Conservation (phyloP, 2,888 invertebrate genomes). For the Dromius quadrimaculatus region DNA sequence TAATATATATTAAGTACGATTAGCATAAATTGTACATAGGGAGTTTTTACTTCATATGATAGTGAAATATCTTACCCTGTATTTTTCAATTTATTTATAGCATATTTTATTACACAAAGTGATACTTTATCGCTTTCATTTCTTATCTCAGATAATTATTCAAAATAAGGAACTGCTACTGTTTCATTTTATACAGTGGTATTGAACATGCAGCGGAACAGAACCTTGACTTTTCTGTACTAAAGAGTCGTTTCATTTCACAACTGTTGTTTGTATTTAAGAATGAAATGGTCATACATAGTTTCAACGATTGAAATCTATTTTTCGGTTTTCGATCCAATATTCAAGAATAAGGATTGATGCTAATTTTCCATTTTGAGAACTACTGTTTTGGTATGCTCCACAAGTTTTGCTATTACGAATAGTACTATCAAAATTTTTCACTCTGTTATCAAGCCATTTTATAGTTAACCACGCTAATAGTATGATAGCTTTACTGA, state of each 20-base stretch:
- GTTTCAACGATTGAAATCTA: no score
- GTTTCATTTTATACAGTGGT: no score
- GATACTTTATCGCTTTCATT: conserved; percentile 8
- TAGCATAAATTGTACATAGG: conserved; percentile 23
- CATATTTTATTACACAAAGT: conserved; percentile 13
- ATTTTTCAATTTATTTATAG: conserved; percentile 23
- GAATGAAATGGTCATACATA: no score
- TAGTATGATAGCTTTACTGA: no score
- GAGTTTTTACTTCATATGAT: conserved; percentile 3
- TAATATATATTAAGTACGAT: conserved; percentile 21
- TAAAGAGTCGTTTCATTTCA: no score
- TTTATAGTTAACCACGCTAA: conserved; percentile 2
- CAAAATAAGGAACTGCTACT: conserved; percentile 10
- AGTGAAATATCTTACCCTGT: conserved; percentile 10
- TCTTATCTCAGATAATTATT: not conserved
- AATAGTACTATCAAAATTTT: not conserved
- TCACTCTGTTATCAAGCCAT: conserved; percentile 1
- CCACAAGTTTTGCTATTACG: conserved; percentile 17
- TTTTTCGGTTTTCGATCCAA: no score
- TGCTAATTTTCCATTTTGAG: no score
- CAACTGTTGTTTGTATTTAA: no score
- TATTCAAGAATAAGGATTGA: no score
- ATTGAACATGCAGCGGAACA: no score
- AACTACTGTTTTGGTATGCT: no score
- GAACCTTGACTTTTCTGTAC: no score